phyloP scores from a whole-genome alignment of 2,888 invertebrate genomes.

The Meiosimyza decipiens region DNA sequence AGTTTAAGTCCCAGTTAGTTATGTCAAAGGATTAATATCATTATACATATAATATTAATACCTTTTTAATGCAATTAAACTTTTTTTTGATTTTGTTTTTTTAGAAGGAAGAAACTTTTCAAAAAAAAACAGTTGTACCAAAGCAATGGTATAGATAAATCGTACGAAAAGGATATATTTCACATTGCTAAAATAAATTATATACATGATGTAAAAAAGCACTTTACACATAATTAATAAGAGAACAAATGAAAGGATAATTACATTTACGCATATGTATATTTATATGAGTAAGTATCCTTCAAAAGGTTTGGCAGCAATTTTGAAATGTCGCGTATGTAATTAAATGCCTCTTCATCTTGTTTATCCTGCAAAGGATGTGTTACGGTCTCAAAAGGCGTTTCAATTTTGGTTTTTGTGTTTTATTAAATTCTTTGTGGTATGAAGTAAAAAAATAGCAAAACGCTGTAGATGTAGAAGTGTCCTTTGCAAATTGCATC shows the following conservation, averaged over 20 bases:
- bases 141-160: too few species aligned
- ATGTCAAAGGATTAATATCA: too few species aligned
- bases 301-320: neutral
- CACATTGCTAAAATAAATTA: neutral
- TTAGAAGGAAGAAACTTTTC: too few species aligned
- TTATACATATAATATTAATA: too few species aligned
- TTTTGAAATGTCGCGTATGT: slow-evolving; percentile 10
- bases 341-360: slow-evolving; percentile 29
- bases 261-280: slow-evolving; percentile 20
- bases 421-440: slow-evolving; percentile 18
- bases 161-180: too few species aligned
- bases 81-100: too few species aligned
- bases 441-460: neutral
- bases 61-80: too few species aligned
- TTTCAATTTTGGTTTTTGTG: slow-evolving; percentile 24
- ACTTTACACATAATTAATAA: slow-evolving; percentile 36
- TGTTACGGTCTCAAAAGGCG: neutral
- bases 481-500: slow-evolving; percentile 17
- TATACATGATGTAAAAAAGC: neutral
- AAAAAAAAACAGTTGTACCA: too few species aligned
- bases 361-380: neutral
- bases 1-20: too few species aligned
- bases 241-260: slow-evolving; percentile 38
- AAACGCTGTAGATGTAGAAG: neutral
- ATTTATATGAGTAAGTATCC: slow-evolving; percentile 1